phyloP scores from a whole-genome alignment of 2,797 vertebrate species.

The Microctenopoma stevenorrisi region DNA sequence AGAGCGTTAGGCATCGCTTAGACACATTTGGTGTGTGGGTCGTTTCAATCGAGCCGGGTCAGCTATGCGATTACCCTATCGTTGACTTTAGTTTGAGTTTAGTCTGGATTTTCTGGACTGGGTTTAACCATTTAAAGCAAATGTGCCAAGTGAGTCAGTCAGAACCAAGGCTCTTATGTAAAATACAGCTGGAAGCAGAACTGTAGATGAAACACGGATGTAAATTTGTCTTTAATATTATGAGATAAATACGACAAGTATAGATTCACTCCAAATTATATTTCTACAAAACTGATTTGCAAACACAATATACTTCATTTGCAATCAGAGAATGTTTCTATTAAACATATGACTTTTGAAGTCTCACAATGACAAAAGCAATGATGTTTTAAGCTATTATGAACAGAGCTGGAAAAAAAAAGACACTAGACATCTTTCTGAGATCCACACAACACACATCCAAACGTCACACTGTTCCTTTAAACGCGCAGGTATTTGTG shows the following conservation, averaged over 20 bases:
- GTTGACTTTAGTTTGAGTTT: constrained; percentile 46
- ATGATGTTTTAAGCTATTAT: too few relatives aligned
- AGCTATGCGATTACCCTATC: constrained; percentile 60
- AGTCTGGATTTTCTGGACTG: constrained; percentile 17
- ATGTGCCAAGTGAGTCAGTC: background rate
- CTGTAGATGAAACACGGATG: too few relatives aligned
- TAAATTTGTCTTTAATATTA: too few relatives aligned
- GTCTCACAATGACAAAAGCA: too few relatives aligned
- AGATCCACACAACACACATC: background rate
- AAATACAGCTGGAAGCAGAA: background rate
- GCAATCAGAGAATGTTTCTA: too few relatives aligned
- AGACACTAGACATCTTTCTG: too few relatives aligned
- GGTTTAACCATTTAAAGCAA: constrained; percentile 36
- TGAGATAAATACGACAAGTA: too few relatives aligned
- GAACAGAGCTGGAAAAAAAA: too few relatives aligned
- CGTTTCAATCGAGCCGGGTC: constrained; percentile 61
- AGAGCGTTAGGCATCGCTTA: constrained; percentile 39
- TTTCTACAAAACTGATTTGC: too few relatives aligned
- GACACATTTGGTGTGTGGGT: constrained; percentile 48
- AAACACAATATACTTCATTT: too few relatives aligned
- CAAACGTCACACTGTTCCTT: constrained; percentile 17
- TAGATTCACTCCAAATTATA: too few relatives aligned
- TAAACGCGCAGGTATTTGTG: constrained; percentile 26
- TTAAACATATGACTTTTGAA: too few relatives aligned
- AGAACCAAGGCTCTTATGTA: background rate